Evolutionary conservation across 2,797 vertebrate genomes (phyloP).

Genomic region (Pseudochromis fuscus): DNA sequence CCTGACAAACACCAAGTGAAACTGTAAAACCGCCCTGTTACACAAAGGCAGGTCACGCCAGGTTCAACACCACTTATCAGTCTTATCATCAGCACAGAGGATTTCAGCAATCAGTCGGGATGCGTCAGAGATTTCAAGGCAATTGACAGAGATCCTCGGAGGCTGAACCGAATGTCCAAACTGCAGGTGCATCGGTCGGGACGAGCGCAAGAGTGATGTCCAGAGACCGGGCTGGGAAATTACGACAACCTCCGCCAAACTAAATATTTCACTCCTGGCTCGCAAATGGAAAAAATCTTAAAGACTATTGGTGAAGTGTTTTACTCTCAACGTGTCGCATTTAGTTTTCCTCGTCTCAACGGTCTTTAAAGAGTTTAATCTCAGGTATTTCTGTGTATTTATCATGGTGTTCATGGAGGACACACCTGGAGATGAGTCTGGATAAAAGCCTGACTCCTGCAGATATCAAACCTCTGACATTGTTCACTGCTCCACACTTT

Average conservation of each 20-base stretch:
- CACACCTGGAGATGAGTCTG: conserved; percentile 6
- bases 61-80: conserved; percentile 6
- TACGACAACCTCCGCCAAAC: conserved; percentile 4
- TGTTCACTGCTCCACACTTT: not conserved
- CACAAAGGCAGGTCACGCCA: not conserved
- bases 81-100: conserved; percentile 5
- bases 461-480: conserved; percentile 17
- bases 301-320: conserved; percentile 2
- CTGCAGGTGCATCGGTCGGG: conserved; percentile 27
- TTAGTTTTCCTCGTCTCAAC: not conserved
- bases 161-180: conserved; percentile 7
- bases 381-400: too few species aligned
- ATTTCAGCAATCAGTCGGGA: conserved; percentile 4
- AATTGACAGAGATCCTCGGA: not conserved
- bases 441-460: conserved; percentile 6
- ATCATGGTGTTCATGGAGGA: too few species aligned
- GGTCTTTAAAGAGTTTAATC: not conserved
- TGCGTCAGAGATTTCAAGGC: not conserved
- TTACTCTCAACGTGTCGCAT: not conserved
- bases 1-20: not conserved
- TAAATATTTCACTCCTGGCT: conserved; percentile 16
- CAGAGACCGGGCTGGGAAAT: conserved; percentile 12
- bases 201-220: not conserved
- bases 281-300: not conserved
- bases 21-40: not conserved